A percentile compares a stretch with the other conserved stretches of the same genome.
Conservation (phyloP, 2,113 vertebrate genomes). For the Toxotes jaculatrix region DNA sequence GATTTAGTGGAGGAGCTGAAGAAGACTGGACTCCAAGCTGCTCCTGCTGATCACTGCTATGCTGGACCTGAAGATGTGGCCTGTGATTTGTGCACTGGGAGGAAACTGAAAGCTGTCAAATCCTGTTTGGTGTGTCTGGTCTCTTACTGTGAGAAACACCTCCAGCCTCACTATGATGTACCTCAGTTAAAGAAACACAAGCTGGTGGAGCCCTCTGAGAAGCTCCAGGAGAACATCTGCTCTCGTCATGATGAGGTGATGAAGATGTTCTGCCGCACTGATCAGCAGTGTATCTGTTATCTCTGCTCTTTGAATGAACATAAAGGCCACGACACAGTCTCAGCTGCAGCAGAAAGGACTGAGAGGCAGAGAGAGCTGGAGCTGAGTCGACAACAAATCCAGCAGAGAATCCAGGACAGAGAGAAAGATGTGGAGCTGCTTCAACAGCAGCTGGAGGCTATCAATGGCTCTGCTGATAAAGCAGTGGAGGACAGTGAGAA, state of each 20-base stretch:
- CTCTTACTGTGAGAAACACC: slow-evolving; percentile 13
- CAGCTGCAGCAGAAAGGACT: not conserved
- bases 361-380: not conserved
- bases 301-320: not conserved
- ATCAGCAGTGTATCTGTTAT: slow-evolving; percentile 3
- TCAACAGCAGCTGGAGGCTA: no score
- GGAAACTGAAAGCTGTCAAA: slow-evolving; percentile 14
- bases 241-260: not conserved
- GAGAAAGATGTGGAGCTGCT: no score
- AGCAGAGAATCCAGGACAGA: no score
- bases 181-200: not conserved
- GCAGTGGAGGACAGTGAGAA: no score
- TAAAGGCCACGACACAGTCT: not conserved
- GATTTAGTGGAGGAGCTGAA: not conserved
- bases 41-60: not conserved
- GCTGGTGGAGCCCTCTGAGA: not conserved
- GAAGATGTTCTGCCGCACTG: not conserved
- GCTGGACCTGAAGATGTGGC: not conserved
- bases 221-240: slow-evolving; percentile 1
- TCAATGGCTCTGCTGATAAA: no score
- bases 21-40: not conserved
- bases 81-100: not conserved
- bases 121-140: slow-evolving; percentile 21
- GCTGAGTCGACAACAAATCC: no score
- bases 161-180: not conserved